Evolutionary conservation across 2,888 invertebrate genomes (phyloP).

Genomic region (Scaptomyza caliginosa): DNA sequence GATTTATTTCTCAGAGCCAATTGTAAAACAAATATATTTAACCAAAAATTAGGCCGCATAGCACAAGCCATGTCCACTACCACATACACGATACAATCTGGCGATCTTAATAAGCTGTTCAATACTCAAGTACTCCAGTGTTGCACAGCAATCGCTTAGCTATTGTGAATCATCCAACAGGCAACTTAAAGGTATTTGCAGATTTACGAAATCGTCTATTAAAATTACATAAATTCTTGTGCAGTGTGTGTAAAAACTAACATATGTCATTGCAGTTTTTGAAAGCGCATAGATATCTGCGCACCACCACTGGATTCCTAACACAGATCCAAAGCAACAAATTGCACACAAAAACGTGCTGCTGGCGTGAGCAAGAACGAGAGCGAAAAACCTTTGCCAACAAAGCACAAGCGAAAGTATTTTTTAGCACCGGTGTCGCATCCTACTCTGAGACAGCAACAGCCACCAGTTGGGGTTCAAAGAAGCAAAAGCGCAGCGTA

Average conservation of each 20-base stretch:
- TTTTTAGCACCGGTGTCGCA: constrained; percentile 31
- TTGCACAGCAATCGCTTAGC: constrained; percentile 19
- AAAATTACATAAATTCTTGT: constrained; percentile 67
- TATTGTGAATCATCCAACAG: constrained; percentile 57
- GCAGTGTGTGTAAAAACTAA: constrained; percentile 31
- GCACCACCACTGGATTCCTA: constrained; percentile 42
- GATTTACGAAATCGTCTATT: constrained; percentile 33
- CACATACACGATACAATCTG: constrained; percentile 10
- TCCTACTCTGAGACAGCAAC: neutral
- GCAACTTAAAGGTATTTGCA: constrained; percentile 62
- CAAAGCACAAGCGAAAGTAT: constrained; percentile 54
- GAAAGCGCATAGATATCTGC: constrained; percentile 60
- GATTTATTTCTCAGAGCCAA: neutral
- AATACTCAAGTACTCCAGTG: constrained; percentile 30
- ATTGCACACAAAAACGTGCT: constrained; percentile 54
- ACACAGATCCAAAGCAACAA: constrained; percentile 25
- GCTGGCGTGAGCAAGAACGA: constrained; percentile 15
- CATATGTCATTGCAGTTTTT: constrained; percentile 80
- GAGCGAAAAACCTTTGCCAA: constrained; percentile 53
- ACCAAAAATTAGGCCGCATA: neutral
- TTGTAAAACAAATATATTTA: neutral
- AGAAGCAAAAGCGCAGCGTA: constrained; percentile 89
- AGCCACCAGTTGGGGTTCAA: constrained; percentile 88
- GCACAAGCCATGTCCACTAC: no score
- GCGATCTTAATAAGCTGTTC: neutral